Evolutionary conservation across 2,113 vertebrate genomes (phyloP).

Genomic region (Phalacrocorax carbo): DNA sequence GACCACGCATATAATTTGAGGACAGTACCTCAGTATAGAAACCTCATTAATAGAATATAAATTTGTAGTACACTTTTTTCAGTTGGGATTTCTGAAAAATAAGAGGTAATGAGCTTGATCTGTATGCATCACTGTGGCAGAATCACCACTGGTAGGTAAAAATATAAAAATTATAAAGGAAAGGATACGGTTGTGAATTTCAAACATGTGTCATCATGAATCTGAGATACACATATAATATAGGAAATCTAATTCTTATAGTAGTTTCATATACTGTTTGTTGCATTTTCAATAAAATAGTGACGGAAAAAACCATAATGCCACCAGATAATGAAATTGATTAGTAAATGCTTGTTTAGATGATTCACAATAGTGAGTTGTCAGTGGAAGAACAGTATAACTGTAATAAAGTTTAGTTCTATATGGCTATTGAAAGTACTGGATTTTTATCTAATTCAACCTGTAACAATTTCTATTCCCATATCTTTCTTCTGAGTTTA

Average conservation of each 20-base stretch:
- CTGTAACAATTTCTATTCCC: not conserved
- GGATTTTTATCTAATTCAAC: not conserved
- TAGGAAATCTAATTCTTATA: not conserved
- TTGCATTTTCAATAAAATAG: not conserved
- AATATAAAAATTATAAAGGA: not conserved
- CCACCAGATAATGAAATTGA: not conserved
- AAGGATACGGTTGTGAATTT: not conserved
- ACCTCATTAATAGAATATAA: not conserved
- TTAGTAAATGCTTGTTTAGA: not conserved
- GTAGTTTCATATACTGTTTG: not conserved
- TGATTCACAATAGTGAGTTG: not conserved
- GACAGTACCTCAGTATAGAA: not conserved
- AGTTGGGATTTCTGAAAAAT: not conserved
- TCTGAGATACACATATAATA: not conserved
- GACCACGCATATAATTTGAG: not conserved
- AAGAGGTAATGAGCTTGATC: not conserved
- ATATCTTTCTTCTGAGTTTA: not conserved
- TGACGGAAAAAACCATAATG: not conserved
- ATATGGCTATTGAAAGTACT: not conserved
- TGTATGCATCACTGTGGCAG: not conserved
- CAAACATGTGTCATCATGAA: not conserved
- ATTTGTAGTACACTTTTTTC: not conserved
- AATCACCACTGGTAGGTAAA: not conserved
- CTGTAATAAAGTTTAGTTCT: not conserved
- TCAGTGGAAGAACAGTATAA: not conserved